Percentiles rank a stretch among this genome's conserved stretches.
phyloP scores from a whole-genome alignment of 2,797 vertebrate genomes.

The Phoebastria nigripes region DNA sequence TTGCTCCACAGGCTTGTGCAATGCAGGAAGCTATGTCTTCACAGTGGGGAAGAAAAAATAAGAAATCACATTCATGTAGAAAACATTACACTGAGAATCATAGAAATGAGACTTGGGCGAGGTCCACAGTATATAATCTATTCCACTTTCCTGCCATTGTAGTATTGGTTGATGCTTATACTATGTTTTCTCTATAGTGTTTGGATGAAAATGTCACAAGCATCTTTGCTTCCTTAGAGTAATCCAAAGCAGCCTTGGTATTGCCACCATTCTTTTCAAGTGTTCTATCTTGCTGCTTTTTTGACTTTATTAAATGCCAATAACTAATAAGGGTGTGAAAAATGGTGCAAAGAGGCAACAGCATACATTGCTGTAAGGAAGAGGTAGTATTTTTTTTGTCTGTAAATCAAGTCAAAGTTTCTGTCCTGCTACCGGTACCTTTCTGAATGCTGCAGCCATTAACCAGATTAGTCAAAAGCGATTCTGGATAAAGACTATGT shows the following conservation, averaged over 20 bases:
- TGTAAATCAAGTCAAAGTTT: background rate
- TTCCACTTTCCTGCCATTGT: background rate
- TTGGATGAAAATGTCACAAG: background rate
- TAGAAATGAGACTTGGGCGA: background rate
- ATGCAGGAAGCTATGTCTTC: background rate
- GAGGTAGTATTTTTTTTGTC: background rate
- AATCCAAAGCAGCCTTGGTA: background rate
- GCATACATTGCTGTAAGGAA: background rate
- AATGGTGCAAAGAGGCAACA: background rate
- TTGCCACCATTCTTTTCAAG: background rate
- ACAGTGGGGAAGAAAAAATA: background rate
- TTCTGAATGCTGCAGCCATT: background rate
- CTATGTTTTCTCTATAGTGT: background rate
- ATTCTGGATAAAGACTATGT: background rate
- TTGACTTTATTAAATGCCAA: background rate
- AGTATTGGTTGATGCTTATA: background rate
- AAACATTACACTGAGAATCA: background rate
- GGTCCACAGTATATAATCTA: background rate
- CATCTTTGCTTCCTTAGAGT: background rate
- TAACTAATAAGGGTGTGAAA: background rate
- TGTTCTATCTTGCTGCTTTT: background rate
- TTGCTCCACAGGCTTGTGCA: conserved; percentile 10
- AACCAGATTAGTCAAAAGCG: background rate
- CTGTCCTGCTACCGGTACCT: background rate
- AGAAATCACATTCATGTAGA: background rate